phyloP scores from a whole-genome alignment of 2,888 invertebrate genomes.

The Agonum fuliginosum region DNA sequence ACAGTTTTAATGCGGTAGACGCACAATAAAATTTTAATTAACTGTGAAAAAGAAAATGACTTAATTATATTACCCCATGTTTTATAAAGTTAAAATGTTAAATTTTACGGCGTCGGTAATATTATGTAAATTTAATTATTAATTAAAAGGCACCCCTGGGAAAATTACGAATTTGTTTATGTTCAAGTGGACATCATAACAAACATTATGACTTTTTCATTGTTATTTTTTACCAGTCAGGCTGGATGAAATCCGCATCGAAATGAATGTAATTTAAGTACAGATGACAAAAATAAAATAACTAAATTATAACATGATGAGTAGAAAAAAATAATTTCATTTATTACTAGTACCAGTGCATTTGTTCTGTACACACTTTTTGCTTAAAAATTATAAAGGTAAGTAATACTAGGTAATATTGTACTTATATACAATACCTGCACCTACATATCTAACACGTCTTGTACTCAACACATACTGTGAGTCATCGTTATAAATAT shows the following conservation, averaged over 20 bases:
- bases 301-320: too few relatives aligned
- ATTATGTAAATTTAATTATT: constrained; percentile 43
- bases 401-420: too few relatives aligned
- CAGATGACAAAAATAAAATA: too few relatives aligned
- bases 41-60: constrained; percentile 41
- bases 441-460: too few relatives aligned
- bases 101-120: constrained; percentile 3
- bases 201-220: not conserved
- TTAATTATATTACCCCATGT: constrained; percentile 40
- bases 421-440: too few relatives aligned
- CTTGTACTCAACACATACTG: too few relatives aligned
- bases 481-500: too few relatives aligned
- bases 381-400: too few relatives aligned
- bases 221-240: constrained; percentile 6
- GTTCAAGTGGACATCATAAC: constrained; percentile 10
- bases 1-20: constrained; percentile 37
- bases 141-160: constrained; percentile 11
- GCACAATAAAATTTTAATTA: constrained; percentile 42
- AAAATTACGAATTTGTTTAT: constrained; percentile 29
- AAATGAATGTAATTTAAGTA: too few relatives aligned
- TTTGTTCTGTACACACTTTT: not conserved
- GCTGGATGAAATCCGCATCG: too few relatives aligned
- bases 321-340: not conserved
- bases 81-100: constrained; percentile 27
- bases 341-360: constrained; percentile 3